phyloP scores from a whole-genome alignment of 2,113 vertebrate species.

The Cnemophilus loriae region DNA sequence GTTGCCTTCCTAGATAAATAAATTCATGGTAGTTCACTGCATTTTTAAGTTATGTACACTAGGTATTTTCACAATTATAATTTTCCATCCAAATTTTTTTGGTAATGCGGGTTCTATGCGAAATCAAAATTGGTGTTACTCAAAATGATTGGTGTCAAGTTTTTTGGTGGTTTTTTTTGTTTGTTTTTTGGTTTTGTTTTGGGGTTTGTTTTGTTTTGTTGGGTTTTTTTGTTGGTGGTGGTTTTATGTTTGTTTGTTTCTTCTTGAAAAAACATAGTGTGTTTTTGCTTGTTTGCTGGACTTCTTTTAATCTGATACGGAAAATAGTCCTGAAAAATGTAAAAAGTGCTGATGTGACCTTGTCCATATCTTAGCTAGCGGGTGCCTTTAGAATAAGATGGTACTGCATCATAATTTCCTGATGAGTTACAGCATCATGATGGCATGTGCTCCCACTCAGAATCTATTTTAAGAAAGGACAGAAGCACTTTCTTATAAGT shows the following conservation, averaged over 20 bases:
- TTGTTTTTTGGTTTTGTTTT: not conserved
- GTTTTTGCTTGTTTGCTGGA: not conserved
- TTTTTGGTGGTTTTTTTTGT: not conserved
- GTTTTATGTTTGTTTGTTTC: not conserved
- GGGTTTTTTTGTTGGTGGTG: not conserved
- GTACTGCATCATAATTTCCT: slow-evolving; percentile 37
- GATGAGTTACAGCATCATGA: slow-evolving; percentile 40
- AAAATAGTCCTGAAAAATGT: not conserved
- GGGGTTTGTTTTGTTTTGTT: not conserved
- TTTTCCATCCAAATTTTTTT: not conserved
- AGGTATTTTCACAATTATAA: not conserved
- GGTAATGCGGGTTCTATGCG: fast-evolving
- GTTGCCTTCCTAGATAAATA: not conserved
- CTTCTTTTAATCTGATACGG: not conserved
- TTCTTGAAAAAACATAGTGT: not conserved
- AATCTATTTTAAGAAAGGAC: slow-evolving; percentile 67
- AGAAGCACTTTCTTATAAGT: slow-evolving; percentile 56
- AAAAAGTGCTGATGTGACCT: not conserved
- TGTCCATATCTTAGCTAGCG: not conserved
- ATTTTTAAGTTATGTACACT: not conserved
- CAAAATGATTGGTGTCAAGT: not conserved
- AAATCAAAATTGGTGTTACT: not conserved
- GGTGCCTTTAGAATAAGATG: slow-evolving; percentile 5
- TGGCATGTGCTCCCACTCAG: slow-evolving; percentile 45
- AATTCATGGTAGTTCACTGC: not conserved